Evolutionary conservation across 2,888 invertebrate genomes (phyloP), one percentile per base, ranked within the genome.

Genomic region (Heteromurus nitidus): DNA sequence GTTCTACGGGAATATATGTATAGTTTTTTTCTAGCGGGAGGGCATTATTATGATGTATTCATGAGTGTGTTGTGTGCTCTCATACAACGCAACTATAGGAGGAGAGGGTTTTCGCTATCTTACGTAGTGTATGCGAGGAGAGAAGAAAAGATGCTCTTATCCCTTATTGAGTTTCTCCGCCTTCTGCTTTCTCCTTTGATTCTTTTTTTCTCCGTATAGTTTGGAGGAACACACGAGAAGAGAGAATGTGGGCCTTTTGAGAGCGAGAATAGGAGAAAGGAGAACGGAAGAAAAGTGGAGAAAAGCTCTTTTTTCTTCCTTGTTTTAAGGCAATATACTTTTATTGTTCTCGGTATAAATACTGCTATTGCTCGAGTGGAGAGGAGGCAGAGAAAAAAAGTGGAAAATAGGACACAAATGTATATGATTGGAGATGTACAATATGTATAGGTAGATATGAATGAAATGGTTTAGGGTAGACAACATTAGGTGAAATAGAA

Each of bases 341-440:
- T 76, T 76, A 76, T 76, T 76, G 76, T 76, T 76, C 60, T 44
- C 67, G 20, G 31, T 55, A 68, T 76, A 68, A 68, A 76, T 76
- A 60, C 68, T 67, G n/a, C 68, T 47, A 36, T 76, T 24, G 28
- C 68, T 47, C 47, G 44, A 68, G 68, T 36, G 42, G 36, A 55
- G 30, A 30, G 24, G n/a, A 60, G 26, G 26, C 28, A 24, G 60
- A 60, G 18, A 30, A 60, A 60, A 60, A 53, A 22, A 47, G n/a
- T n/a, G 36, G 36, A 36, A 13, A 47, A 16, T n/a, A 47, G 11
- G 47, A 5, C 11, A 47, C 36, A 36, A 36, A 9, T 36, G 36
- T 36, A n/a, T 47, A n/a, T 47, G 47, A 13, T 16, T 7, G 47
- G 11, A n/a, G 47, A 47, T 47, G 47, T 13, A 50, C 22, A 22